A percentile compares a stretch with the other conserved stretches of the same genome.
Conservation (phyloP, 2,888 invertebrate species). For the Agriopis aurantiaria region DNA sequence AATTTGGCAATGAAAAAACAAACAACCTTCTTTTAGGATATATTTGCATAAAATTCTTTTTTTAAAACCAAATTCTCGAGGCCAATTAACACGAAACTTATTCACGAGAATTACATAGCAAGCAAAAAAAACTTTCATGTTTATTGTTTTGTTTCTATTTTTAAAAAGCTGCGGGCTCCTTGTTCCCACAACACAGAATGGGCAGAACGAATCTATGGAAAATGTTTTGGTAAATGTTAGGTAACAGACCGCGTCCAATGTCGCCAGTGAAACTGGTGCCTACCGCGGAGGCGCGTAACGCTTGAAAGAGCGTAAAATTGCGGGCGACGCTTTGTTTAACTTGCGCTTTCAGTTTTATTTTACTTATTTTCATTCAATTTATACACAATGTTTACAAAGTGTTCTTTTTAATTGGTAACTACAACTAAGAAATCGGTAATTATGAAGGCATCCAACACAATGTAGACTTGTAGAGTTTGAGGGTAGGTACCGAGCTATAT, state of each 20-base stretch:
- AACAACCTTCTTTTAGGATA: not conserved
- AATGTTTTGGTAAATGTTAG: conserved; percentile 72
- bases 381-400: conserved; percentile 2
- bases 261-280: conserved; percentile 69
- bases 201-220: conserved; percentile 47
- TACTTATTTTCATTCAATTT: conserved; percentile 16
- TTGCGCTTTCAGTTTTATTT: conserved; percentile 65
- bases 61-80: not conserved
- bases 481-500: not conserved
- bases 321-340: conserved; percentile 71
- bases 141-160: conserved; percentile 19
- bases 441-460: not conserved
- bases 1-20: conserved; percentile 4
- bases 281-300: conserved; percentile 58
- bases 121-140: not conserved
- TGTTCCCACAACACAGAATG: not conserved
- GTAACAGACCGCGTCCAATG: conserved; percentile 77
- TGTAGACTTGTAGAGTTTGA: not conserved
- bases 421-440: not conserved
- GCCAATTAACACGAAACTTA: not conserved
- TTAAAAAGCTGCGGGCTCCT: not conserved
- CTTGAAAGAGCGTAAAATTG: conserved; percentile 78
- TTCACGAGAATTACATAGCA: not conserved
- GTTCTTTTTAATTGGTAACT: not conserved
- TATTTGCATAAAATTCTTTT: conserved; percentile 1